Evolutionary conservation across 2,797 vertebrate genomes (phyloP).

Genomic region (Champsocephalus esox): DNA sequence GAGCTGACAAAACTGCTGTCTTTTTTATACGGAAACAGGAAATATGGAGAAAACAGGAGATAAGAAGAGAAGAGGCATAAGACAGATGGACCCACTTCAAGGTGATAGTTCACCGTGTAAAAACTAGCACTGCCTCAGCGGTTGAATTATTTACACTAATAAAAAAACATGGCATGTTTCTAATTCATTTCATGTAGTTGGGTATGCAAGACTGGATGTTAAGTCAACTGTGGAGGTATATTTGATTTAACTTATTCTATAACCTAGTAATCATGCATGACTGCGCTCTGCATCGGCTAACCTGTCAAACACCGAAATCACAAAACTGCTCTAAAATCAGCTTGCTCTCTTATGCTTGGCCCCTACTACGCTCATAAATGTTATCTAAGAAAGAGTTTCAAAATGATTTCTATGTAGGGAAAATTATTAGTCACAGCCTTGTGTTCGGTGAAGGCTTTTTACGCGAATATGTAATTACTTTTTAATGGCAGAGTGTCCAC

Average conservation of each 20-base stretch:
- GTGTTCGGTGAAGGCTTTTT: conserved; percentile 12
- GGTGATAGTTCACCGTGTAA: neutral
- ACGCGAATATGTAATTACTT: neutral
- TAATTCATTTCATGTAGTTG: conserved; percentile 26
- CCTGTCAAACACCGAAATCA: conserved; percentile 3
- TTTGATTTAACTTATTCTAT: conserved; percentile 57
- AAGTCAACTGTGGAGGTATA: conserved; percentile 35
- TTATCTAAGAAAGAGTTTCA: conserved; percentile 2
- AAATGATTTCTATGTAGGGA: neutral
- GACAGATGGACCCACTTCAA: neutral
- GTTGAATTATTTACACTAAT: conserved; percentile 64
- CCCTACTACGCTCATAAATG: neutral
- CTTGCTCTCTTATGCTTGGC: neutral
- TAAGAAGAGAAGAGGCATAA: conserved; percentile 12
- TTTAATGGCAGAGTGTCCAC: neutral
- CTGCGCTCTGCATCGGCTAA: conserved; percentile 13
- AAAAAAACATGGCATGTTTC: conserved; percentile 51
- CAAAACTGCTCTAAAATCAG: conserved; percentile 9
- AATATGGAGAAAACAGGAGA: conserved; percentile 6
- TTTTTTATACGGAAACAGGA: conserved; percentile 29
- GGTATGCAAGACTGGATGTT: conserved; percentile 47
- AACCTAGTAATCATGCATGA: conserved; percentile 16
- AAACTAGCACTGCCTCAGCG: conserved; percentile 13
- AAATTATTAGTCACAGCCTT: conserved; percentile 7
- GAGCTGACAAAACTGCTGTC: conserved; percentile 7